Base-by-base conservation (phyloP, 2,113 vertebrate species). In the Myotis davidii region DNA sequence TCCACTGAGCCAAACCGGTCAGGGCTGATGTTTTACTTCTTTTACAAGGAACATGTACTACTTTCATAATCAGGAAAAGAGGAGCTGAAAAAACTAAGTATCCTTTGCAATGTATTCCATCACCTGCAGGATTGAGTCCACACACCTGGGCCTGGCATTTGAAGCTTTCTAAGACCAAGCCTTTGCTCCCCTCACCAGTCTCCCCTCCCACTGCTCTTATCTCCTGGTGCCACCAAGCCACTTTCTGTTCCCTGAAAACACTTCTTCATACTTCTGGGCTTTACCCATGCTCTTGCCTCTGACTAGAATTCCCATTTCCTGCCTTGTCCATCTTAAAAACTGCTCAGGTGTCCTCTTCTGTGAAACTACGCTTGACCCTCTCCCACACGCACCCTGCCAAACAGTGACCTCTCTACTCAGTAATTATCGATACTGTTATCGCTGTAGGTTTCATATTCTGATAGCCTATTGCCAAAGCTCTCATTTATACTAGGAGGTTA, bases 41-140 rank as follows among this genome's bases (percentile, higher is more conserved):
- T 87, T 69, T 52, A 93, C 6, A 64, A 64, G 56, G 61, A 64
- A 64, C 61, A 64, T 64, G 29, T 65, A 65, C n/a, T 65, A 65
- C 39, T 86, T 79, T 94, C 64, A 17, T 87, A 85, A 88, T 95
- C 52, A 91, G 29, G 52, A 90, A 74, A 64, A 70, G n/a, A 86
- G 21, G 5, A 79, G 86, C 9, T 70, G 20, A 78, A 70, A 72
- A 95, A 79, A 74, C 52, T 23, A 94, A 94, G 20, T 81, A 65
- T 72, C 17, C 20, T 90, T 95, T 87, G 48, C 42, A 87, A 59
- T 42, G n/a, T 32, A 94, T 91, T 81, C 45, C 8, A 34, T 23
- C 29, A 91, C 6, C 45, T 93, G 67, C 11, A 79, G 74, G 59
- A 91, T 69, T 34, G 32, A 81, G 39, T 42, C 32, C 27, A 48